Evolutionary conservation across 2,797 vertebrate genomes (phyloP).

Genomic region (Chiroxiphia lanceolata): DNA sequence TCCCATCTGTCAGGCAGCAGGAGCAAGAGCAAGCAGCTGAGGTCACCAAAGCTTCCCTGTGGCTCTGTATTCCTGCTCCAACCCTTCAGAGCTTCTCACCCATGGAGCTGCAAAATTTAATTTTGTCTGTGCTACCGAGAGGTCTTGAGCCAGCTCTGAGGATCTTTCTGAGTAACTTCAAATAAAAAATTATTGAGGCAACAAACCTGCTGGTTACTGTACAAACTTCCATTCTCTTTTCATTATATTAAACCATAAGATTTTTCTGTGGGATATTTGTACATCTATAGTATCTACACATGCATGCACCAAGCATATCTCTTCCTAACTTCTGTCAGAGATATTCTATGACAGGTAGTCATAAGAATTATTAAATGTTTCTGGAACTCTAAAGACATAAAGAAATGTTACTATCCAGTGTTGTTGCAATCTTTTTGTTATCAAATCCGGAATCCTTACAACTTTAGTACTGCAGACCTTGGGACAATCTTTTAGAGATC

Average conservation of each 20-base stretch:
- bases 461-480: background rate
- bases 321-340: background rate
- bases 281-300: fast-evolving
- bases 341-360: background rate
- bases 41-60: background rate
- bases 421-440: background rate
- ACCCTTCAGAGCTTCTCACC: background rate
- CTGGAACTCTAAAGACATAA: background rate
- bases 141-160: background rate
- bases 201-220: background rate
- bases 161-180: background rate
- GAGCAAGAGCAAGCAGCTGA: background rate
- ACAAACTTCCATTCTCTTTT: background rate
- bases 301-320: fast-evolving
- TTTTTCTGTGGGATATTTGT: background rate
- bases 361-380: background rate
- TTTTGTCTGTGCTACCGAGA: background rate
- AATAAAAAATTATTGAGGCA: background rate
- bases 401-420: background rate
- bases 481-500: background rate
- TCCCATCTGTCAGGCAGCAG: conserved; percentile 42
- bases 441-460: background rate
- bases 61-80: background rate
- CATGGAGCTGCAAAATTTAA: background rate
- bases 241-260: background rate